Evolutionary conservation across 2,797 vertebrate species (phyloP).

Genomic region (Ambastaia sidthimunki): DNA sequence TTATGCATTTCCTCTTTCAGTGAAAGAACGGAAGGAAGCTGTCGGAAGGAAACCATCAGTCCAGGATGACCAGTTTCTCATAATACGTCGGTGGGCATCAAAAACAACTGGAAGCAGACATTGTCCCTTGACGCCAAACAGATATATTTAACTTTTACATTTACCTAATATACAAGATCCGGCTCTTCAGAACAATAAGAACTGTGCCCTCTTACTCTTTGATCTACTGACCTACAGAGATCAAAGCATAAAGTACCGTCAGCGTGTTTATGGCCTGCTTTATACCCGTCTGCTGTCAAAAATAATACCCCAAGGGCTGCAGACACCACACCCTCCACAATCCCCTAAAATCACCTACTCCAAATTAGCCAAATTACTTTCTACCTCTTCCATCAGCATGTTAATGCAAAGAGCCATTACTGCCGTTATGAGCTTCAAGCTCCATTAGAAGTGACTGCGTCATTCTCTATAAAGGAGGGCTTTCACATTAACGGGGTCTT

Average conservation of each 20-base stretch:
- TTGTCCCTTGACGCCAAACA: background rate
- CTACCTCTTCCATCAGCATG: constrained; percentile 56
- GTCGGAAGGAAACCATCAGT: constrained; percentile 38
- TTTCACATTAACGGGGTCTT: constrained; percentile 9
- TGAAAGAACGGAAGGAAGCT: constrained; percentile 63
- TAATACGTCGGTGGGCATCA: constrained; percentile 1
- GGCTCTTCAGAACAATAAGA: constrained; percentile 9
- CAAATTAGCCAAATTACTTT: constrained; percentile 37
- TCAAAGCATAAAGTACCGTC: constrained; percentile 24
- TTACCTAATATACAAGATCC: constrained; percentile 4
- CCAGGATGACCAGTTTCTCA: constrained; percentile 20
- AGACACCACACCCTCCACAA: too few relatives aligned
- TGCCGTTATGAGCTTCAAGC: constrained; percentile 65
- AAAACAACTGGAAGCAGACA: background rate
- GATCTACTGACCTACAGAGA: background rate
- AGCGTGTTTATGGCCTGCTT: background rate
- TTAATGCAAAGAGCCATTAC: constrained; percentile 65
- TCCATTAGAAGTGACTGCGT: constrained; percentile 68
- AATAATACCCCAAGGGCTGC: background rate
- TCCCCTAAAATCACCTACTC: background rate
- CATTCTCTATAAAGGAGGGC: constrained; percentile 45
- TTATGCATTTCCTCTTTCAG: constrained; percentile 72
- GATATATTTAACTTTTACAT: constrained; percentile 35
- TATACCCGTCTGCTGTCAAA: background rate
- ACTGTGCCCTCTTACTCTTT: background rate